Base-by-base conservation (phyloP, 2,888 invertebrate genomes). In the Platycheirus rosarum region DNA sequence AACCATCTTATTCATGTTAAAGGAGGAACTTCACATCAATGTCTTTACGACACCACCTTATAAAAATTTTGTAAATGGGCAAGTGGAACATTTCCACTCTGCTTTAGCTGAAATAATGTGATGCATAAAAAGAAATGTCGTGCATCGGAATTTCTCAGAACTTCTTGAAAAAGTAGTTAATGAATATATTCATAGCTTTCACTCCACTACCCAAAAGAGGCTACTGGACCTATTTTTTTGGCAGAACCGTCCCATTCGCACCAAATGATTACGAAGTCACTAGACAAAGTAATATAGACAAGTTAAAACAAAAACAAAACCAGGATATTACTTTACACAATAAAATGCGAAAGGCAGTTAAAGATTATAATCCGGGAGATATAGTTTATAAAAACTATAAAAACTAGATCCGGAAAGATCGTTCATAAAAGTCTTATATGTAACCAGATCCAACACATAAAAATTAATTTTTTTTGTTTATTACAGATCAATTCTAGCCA, bases 121-220 rank as follows among this genome's bases (percentile, higher is more conserved):
- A 42, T 65, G 65, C 23, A 13, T 48, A 9, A 65, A 49, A 35
- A 1, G 6, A 4, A 13, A 44, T 13, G 46, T n/a, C n/a, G n/a
- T 20, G 3, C 7, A 70, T 14, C n/a, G 46, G 18, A 57, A 32
- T n/a, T 53, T 63, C 13, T 42, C 40, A 9, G 32, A 42, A 63
- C 46, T 71, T 9, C 51, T 71, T 7, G 62, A 71, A 48, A 35
- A 40, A 32, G 40, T 6, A 2, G 23, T 23, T 23, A 23, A 23
- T 6, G 6, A 23, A 23, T 23, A 84, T 14, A 84, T 65, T 20
- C 53, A 46, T 35, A 32, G 70, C 5, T 55, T 78, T 9, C 78
- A 84, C 23, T 73, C 77, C 11, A 70, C 70, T 1, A 78, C 75
- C 7, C 37, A 42, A 8, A 78, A 75, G 51, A 78, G 65, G 70